Conservation (phyloP, 2,888 invertebrate genomes). For the Poecilobothrus nobilitatus region DNA sequence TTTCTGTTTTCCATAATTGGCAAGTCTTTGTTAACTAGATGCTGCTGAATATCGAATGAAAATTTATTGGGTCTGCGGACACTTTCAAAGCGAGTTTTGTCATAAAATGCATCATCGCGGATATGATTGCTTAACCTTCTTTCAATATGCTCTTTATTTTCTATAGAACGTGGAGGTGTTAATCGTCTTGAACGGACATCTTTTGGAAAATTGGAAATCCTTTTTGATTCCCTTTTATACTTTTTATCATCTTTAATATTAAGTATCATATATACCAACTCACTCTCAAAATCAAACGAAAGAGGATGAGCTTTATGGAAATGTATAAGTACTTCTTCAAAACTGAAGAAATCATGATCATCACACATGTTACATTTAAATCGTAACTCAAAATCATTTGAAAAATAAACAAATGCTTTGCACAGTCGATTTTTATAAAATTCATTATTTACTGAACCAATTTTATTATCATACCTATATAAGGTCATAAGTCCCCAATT, state of each 20-base stretch:
- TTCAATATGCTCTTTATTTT: no score
- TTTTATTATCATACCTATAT: neutral
- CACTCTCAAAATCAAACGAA: neutral
- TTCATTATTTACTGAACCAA: neutral
- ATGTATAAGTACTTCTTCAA: neutral
- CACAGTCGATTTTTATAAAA: neutral
- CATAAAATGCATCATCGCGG: no score
- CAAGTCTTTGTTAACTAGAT: no score
- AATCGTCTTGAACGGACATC: no score
- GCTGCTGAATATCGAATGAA: no score
- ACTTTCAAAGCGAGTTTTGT: no score
- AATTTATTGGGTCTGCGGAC: no score
- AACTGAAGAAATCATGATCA: neutral
- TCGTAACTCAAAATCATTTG: neutral
- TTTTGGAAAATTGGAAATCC: no score
- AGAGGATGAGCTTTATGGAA: neutral
- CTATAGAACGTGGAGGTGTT: no score
- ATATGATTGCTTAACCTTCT: no score
- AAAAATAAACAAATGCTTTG: neutral
- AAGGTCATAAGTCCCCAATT: neutral
- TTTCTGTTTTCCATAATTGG: no score
- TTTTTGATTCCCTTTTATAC: neutral
- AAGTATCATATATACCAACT: neutral
- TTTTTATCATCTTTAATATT: neutral
- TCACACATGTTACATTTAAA: constrained; percentile 1